Conservation (phyloP, 2,888 invertebrate genomes). For the Cremastinae sp. region DNA sequence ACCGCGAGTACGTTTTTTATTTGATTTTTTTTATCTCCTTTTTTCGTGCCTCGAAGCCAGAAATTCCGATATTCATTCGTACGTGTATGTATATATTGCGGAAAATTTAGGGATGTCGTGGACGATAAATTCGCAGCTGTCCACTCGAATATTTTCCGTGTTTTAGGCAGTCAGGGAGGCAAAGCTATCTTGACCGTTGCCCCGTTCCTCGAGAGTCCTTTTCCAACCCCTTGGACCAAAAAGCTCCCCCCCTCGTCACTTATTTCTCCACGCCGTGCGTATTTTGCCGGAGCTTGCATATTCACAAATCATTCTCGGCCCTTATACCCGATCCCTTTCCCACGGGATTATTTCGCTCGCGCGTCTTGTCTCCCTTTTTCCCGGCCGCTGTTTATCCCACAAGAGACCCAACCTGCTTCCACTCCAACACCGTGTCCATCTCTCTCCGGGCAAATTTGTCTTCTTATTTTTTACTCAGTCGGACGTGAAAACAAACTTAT, state of each 20-base stretch:
- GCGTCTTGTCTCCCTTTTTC: slow-evolving; percentile 39
- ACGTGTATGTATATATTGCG: slow-evolving; percentile 70
- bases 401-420: slow-evolving; percentile 37
- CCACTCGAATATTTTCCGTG: slow-evolving; percentile 80
- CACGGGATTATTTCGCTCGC: slow-evolving; percentile 66
- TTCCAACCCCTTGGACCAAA: slow-evolving; percentile 46
- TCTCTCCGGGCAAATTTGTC: slow-evolving; percentile 52
- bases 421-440: slow-evolving; percentile 45
- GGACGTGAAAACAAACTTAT: slow-evolving; percentile 30
- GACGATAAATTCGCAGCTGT: slow-evolving; percentile 80
- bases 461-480: slow-evolving; percentile 24
- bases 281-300: slow-evolving; percentile 79
- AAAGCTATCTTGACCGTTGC: slow-evolving; percentile 79
- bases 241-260: slow-evolving; percentile 19
- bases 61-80: slow-evolving; percentile 54
- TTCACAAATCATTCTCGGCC: slow-evolving; percentile 79
- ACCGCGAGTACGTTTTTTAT: too few species aligned
- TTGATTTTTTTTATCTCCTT: too few species aligned
- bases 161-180: slow-evolving; percentile 77
- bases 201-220: slow-evolving; percentile 58
- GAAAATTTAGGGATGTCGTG: slow-evolving; percentile 78
- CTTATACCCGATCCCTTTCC: slow-evolving; percentile 70
- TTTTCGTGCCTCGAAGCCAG: slow-evolving; percentile 13
- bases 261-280: slow-evolving; percentile 58
- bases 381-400: not conserved